Percentiles rank a stretch among this genome's conserved stretches.
phyloP scores from a whole-genome alignment of 2,113 vertebrate genomes.

The Cranoglanis bouderius region DNA sequence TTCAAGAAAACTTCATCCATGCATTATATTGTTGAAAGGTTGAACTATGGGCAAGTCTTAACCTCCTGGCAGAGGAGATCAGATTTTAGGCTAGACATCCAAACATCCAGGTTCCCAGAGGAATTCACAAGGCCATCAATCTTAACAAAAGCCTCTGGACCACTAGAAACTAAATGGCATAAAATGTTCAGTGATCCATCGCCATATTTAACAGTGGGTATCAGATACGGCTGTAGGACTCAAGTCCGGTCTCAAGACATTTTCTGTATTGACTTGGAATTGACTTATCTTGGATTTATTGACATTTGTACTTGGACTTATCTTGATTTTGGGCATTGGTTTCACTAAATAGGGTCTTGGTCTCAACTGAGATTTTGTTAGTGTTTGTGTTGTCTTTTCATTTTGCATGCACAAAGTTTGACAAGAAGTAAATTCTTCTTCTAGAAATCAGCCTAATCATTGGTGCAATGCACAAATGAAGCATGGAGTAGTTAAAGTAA shows the following conservation, averaged over 20 bases:
- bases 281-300: too few species aligned
- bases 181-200: not conserved
- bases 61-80: not conserved
- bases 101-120: not conserved
- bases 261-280: not conserved
- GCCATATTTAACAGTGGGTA: not conserved
- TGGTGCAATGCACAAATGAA: not conserved
- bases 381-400: not conserved
- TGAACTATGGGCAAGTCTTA: not conserved
- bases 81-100: not conserved
- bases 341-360: not conserved
- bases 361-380: not conserved
- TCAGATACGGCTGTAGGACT: not conserved
- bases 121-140: not conserved
- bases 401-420: not conserved
- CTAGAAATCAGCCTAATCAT: not conserved
- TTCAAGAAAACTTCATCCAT: not conserved
- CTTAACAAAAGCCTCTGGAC: not conserved
- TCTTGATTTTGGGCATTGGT: too few species aligned
- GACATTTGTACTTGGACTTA: not conserved
- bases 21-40: not conserved
- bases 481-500: not conserved
- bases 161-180: not conserved
- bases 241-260: not conserved
- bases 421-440: not conserved